Percentiles rank a stretch among this genome's conserved stretches.
These are phyloP conservation scores for Morone saxatilis DNA, from an alignment of 2,113 vertebrate species.

Conservation along the genomic window DNA sequence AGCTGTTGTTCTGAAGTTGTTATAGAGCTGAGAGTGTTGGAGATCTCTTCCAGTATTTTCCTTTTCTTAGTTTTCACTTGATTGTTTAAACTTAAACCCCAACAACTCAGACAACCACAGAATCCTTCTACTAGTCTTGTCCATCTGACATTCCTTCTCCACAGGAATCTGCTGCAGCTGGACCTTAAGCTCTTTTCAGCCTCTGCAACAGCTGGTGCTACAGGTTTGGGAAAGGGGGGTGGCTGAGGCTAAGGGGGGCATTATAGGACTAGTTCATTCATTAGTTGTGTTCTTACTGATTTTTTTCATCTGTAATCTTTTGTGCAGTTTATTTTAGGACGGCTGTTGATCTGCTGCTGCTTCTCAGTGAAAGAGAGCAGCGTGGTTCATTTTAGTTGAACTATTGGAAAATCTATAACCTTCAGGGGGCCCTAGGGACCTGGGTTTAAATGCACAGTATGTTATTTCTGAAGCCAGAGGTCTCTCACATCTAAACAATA, in stretches of 20 bases:
- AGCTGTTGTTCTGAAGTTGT: background rate
- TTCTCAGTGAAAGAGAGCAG: background rate
- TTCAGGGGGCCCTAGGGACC: background rate
- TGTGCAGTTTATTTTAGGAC: background rate
- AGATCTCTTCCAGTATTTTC: background rate
- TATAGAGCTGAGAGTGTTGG: background rate
- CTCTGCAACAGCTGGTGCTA: slow-evolving; percentile 17
- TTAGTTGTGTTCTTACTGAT: background rate
- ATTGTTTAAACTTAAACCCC: background rate
- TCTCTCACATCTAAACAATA: too few relatives aligned
- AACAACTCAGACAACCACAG: slow-evolving; percentile 6
- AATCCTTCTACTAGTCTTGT: slow-evolving; percentile 6
- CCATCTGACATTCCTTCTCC: slow-evolving; percentile 8
- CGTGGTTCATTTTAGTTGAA: background rate
- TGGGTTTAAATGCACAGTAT: too few relatives aligned
- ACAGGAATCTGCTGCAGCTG: slow-evolving; percentile 23
- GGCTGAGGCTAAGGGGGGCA: background rate
- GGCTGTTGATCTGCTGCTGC: background rate
- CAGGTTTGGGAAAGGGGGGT: background rate
- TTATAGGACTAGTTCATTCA: background rate
- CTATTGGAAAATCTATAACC: background rate
- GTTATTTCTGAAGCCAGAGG: too few relatives aligned
- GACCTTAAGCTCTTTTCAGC: slow-evolving; percentile 1
- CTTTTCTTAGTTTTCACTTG: background rate
- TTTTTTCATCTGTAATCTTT: background rate